A percentile compares a stretch with the other conserved stretches of the same genome.
These are phyloP conservation scores for Saguinus imperator DNA, from an alignment of 2,113 vertebrate genomes.

Conservation along the genomic window DNA sequence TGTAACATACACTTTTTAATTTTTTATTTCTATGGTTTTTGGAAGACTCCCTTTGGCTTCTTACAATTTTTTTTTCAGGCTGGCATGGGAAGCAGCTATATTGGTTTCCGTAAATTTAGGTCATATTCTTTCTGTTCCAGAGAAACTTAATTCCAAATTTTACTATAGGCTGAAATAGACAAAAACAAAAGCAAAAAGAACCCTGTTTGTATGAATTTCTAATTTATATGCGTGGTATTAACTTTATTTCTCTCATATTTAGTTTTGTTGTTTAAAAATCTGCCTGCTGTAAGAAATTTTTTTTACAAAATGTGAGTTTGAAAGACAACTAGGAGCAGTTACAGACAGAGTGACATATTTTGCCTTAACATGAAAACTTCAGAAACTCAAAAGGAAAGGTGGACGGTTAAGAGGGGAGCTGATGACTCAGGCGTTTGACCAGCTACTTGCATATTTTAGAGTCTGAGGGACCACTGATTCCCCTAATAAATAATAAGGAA, in stretches of 20 bases:
- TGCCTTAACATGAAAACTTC: background rate
- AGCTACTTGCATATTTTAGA: background rate
- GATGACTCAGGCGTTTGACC: background rate
- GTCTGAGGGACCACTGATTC: background rate
- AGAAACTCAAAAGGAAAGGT: background rate
- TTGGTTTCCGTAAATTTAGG: background rate
- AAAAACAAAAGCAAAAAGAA: background rate
- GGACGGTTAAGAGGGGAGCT: background rate
- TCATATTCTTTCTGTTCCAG: background rate
- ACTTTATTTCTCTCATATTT: background rate
- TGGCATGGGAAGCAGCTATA: background rate
- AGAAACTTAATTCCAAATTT: background rate
- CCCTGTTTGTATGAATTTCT: background rate
- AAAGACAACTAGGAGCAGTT: background rate
- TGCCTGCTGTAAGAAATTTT: background rate
- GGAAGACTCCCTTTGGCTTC: background rate
- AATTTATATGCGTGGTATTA: background rate
- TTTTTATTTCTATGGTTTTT: background rate
- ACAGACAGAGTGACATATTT: background rate
- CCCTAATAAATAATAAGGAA: background rate
- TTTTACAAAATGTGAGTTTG: background rate
- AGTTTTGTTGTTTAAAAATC: slow-evolving; percentile 1
- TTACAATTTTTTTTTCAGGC: background rate
- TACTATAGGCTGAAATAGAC: background rate
- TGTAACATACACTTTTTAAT: background rate